Evolutionary conservation across 2,888 invertebrate genomes (phyloP), one percentile per base, ranked within the genome.

Genomic region (Rhamnusium bicolor): DNA sequence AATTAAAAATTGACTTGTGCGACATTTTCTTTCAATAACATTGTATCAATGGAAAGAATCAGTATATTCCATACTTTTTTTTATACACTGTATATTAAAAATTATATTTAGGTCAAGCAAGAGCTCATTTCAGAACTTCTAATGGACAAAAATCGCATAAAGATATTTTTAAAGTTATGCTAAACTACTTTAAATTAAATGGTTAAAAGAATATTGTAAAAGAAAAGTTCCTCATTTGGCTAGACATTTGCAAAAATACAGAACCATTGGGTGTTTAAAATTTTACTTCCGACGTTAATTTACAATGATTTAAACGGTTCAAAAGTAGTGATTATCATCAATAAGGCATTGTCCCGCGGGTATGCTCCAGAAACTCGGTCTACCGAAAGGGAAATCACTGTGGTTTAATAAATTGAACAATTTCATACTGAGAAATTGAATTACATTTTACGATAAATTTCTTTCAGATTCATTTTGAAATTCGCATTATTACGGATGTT

Each of bases 351-450:
- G 83, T 83, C 81, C 80, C 76, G 74, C 71, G 76, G 77, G 78
- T 73, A 74, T 69, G 77, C 76, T 76, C 74, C 75, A 76, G 79
- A 75, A 80, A 82, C 84, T 81, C 81, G 84, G 79, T 83, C 83
- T 83, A 84, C 84, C 86, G 85, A 85, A 85, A 85, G 84, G 85
- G 85, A 87, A 87, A 87, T 87, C 86, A 85, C 85, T 84, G 87
- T 84, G 86, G 86, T 86, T 87, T 87, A 85, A 87, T 85, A 87
- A 88, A 87, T 88, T 87, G 87, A 86, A 87, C 87, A 87, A 87
- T 88, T 87, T 87, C 86, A 87, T 87, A 85, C 85, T 80, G 82
- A 82, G 82, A 84, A 87, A 87, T 86, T 87, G 85, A 86, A 86
- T 86, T 86, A 86, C 80, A 77, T 80, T 82, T 82, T 73, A 82